A percentile compares a stretch with the other conserved stretches of the same genome.
Conservation (phyloP, 2,888 invertebrate species). For the Unio delphinus region DNA sequence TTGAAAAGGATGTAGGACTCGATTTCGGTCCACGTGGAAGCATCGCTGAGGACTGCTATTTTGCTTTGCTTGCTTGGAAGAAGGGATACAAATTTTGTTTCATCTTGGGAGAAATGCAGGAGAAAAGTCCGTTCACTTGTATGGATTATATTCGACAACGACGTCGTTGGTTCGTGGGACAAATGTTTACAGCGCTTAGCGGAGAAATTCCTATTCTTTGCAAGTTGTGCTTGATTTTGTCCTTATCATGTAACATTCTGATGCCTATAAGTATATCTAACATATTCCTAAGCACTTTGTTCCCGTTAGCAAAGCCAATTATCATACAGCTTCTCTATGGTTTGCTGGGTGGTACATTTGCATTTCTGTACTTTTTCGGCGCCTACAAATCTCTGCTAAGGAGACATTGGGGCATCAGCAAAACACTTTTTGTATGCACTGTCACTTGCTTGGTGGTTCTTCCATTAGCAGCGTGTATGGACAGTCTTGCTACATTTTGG, state of each 20-base stretch:
- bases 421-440: conserved; percentile 12
- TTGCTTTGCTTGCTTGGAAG: conserved; percentile 28
- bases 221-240: conserved; percentile 19
- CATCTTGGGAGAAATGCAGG: conserved; percentile 29
- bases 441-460: conserved; percentile 7
- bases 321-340: conserved; percentile 15
- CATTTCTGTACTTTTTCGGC: conserved; percentile 28
- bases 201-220: conserved; percentile 14
- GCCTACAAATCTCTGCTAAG: conserved; percentile 18
- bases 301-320: conserved; percentile 15
- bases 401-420: conserved; percentile 12
- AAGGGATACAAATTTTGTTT: conserved; percentile 29
- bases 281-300: conserved; percentile 14
- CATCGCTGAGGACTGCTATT: conserved; percentile 32
- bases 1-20: conserved; percentile 24
- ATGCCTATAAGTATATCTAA: conserved; percentile 26
- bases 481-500: conserved; percentile 15
- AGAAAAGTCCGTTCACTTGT: conserved; percentile 32
- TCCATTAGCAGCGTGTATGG: conserved; percentile 9
- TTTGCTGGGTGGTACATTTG: conserved; percentile 25
- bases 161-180: conserved; percentile 32
- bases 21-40: conserved; percentile 35
- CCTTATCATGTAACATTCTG: conserved; percentile 16
- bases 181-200: conserved; percentile 11
- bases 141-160: conserved; percentile 30